Evolutionary conservation across 1,140 invertebrate species (phyloP).

Genomic region (Dendroctonus ponderosae): DNA sequence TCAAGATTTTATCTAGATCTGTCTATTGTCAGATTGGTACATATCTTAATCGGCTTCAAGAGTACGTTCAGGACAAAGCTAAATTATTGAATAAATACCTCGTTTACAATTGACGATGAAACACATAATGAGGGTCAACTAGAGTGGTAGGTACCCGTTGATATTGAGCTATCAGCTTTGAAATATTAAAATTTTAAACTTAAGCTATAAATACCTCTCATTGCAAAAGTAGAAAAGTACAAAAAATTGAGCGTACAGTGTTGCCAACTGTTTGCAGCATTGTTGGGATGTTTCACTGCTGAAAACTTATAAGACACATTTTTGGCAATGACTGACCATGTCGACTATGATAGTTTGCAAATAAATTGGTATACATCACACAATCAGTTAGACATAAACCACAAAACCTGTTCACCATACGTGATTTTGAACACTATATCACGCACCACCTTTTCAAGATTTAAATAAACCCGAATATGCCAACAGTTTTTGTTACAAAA

Average conservation of each 20-base stretch:
- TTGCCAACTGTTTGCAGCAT: conserved; percentile 33
- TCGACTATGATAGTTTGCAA: conserved; percentile 17
- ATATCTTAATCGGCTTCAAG: background rate
- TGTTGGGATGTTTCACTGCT: conserved; percentile 35
- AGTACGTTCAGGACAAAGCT: conserved; percentile 16
- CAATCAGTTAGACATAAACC: too few relatives aligned
- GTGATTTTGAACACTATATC: too few relatives aligned
- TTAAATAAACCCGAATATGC: too few relatives aligned
- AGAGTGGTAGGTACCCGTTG: conserved; percentile 30
- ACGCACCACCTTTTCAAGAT: too few relatives aligned
- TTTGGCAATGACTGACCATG: conserved; percentile 18
- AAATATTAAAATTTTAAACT: conserved; percentile 25
- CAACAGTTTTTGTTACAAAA: too few relatives aligned
- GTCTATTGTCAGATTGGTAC: too few relatives aligned
- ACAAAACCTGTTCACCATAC: too few relatives aligned
- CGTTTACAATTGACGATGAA: conserved; percentile 26
- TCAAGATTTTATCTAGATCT: too few relatives aligned
- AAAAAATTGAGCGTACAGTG: conserved; percentile 40
- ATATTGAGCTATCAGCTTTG: conserved; percentile 15
- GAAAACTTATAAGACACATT: conserved; percentile 43
- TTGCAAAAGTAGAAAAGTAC: conserved; percentile 38
- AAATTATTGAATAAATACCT: conserved; percentile 35
- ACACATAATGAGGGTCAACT: conserved; percentile 24
- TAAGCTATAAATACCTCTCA: conserved; percentile 36
- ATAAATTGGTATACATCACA: conserved; percentile 1